Percentiles rank a stretch among this genome's conserved stretches.
Evolutionary conservation across 2,888 invertebrate species (phyloP).

Genomic region (Acronicta leporina): DNA sequence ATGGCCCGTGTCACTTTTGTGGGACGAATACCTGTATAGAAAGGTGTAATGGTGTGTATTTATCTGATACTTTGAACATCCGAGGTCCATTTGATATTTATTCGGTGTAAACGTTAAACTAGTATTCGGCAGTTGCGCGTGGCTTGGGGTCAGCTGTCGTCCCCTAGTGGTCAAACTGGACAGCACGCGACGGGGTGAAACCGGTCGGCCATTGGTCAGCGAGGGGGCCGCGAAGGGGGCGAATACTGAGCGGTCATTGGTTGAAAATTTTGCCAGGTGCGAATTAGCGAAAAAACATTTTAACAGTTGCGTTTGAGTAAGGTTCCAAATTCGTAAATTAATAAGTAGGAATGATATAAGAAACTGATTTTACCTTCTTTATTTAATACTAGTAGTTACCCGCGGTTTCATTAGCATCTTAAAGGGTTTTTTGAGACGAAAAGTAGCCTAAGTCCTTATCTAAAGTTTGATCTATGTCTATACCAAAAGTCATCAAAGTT

Average conservation of each 20-base stretch:
- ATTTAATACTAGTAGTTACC: too few species aligned
- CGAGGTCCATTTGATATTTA: slow-evolving; percentile 82
- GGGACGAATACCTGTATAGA: slow-evolving; percentile 74
- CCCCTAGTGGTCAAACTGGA: slow-evolving; percentile 65
- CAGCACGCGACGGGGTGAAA: slow-evolving; percentile 76
- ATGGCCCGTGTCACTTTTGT: slow-evolving; percentile 82
- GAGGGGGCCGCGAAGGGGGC: slow-evolving; percentile 55
- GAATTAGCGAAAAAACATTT: slow-evolving; percentile 52
- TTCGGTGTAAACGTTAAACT: slow-evolving; percentile 67
- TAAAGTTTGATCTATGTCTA: too few species aligned
- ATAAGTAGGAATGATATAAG: too few species aligned
- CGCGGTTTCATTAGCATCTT: too few species aligned
- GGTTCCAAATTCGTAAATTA: too few species aligned
- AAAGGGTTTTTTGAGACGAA: too few species aligned
- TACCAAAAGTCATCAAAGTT: too few species aligned
- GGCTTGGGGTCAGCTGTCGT: slow-evolving; percentile 49
- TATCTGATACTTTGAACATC: slow-evolving; percentile 81
- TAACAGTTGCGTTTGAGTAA: neutral
- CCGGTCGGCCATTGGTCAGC: slow-evolving; percentile 85
- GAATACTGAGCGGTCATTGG: slow-evolving; percentile 67
- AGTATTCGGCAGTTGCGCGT: slow-evolving; percentile 64
- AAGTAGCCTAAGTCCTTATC: too few species aligned
- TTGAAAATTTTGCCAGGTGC: slow-evolving; percentile 74
- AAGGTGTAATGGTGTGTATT: slow-evolving; percentile 75
- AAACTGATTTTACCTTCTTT: too few species aligned